phyloP scores from a whole-genome alignment of 1,140 invertebrate species.

The Vollenhovia emeryi region DNA sequence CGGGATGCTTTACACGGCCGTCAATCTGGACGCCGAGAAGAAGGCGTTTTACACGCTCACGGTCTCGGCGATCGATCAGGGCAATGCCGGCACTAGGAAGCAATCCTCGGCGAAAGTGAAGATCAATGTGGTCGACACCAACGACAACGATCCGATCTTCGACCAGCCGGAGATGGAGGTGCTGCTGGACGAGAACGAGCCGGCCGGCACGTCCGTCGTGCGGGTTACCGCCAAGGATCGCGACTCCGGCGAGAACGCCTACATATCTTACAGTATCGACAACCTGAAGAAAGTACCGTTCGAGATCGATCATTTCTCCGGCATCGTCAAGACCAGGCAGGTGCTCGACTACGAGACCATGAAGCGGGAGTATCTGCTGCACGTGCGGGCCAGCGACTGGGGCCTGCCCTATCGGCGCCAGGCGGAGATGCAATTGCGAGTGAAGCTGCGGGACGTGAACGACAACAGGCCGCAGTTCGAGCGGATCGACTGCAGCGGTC shows the following conservation, averaged over 20 bases:
- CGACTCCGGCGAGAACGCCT: conserved; percentile 97
- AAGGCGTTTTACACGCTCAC: conserved; percentile 96
- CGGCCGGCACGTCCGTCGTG: conserved; percentile 92
- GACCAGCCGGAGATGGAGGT: conserved; percentile 89
- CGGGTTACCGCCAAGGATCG: conserved; percentile 94
- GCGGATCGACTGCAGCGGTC: conserved; percentile 93
- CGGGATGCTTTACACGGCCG: conserved; percentile 95
- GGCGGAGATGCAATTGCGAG: conserved; percentile 93
- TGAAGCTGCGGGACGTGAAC: conserved; percentile 94
- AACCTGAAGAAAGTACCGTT: conserved; percentile 96
- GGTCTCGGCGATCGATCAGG: conserved; percentile 95
- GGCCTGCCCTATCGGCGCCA: conserved; percentile 95
- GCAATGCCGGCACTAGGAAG: conserved; percentile 92
- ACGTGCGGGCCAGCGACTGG: conserved; percentile 97
- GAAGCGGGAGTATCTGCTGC: conserved; percentile 92
- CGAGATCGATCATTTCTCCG: conserved; percentile 97
- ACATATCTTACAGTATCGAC: conserved; percentile 96
- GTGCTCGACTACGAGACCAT: conserved; percentile 96
- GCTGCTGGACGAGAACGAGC: conserved; percentile 94
- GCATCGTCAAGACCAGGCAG: conserved; percentile 93
- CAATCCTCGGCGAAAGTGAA: conserved; percentile 96
- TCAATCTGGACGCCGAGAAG: conserved; percentile 94
- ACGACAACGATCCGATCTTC: conserved; percentile 97
- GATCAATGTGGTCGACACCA: conserved; percentile 94
- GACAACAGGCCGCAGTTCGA: conserved; percentile 97